These are phyloP conservation scores for Schizothorax lantsangensis DNA, from an alignment of 2,797 vertebrate genomes.

Conservation along the genomic window DNA sequence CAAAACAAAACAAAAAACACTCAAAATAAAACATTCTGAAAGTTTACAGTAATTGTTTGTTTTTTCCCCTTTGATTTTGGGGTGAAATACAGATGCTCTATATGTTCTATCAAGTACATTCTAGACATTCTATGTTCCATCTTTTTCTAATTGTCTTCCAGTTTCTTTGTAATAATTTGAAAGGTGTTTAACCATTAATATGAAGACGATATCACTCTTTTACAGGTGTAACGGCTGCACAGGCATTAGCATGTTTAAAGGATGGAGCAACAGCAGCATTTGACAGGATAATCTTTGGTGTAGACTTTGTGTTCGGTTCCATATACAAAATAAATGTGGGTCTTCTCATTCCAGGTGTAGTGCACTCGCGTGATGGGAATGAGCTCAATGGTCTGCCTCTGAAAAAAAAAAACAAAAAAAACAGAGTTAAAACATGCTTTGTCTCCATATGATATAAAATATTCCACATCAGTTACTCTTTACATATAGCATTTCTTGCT, in stretches of 20 bases:
- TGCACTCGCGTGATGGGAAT: conserved; percentile 69
- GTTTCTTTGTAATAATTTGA: not conserved
- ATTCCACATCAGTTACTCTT: not conserved
- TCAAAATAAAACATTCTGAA: too few species aligned
- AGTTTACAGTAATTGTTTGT: too few species aligned
- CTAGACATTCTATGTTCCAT: not conserved
- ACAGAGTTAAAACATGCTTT: not conserved
- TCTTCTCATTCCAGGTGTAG: conserved; percentile 68
- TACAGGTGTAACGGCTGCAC: not conserved
- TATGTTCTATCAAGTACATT: too few species aligned
- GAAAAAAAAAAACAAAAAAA: not conserved
- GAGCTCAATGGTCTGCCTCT: conserved; percentile 71
- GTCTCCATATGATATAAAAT: not conserved
- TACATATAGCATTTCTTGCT: not conserved
- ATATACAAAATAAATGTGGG: conserved; percentile 67
- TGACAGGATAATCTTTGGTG: conserved; percentile 67
- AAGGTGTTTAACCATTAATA: not conserved
- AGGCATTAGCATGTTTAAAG: conserved; percentile 29
- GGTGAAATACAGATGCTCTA: not conserved
- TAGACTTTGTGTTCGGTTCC: conserved; percentile 68
- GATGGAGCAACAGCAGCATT: conserved; percentile 64
- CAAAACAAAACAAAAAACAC: too few species aligned
- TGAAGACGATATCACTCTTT: not conserved
- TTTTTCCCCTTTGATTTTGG: not conserved
- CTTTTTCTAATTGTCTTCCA: not conserved